These are phyloP conservation scores for Arion vulgaris DNA, from an alignment of 1,140 invertebrate genomes.

Conservation along the genomic window DNA sequence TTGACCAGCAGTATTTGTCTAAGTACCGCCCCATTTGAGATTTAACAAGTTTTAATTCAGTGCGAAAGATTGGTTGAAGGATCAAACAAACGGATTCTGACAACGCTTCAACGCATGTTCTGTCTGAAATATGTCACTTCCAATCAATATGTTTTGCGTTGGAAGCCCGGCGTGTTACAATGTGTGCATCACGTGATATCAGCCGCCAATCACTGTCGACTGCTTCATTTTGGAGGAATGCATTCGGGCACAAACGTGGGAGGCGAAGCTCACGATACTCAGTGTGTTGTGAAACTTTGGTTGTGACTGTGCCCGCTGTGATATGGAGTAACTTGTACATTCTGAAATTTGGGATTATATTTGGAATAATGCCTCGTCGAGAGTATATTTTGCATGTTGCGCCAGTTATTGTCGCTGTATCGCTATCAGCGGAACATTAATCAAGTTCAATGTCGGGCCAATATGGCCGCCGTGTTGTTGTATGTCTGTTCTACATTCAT, in stretches of 20 bases:
- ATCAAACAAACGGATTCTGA: constrained; percentile 46
- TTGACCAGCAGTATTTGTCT: no score
- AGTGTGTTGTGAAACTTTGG: constrained; percentile 36
- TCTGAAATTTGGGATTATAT: constrained; percentile 2
- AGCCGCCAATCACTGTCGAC: constrained; percentile 49
- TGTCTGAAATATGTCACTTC: constrained; percentile 46
- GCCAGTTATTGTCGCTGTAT: constrained; percentile 24
- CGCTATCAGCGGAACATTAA: constrained; percentile 32
- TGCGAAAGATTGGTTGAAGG: constrained; percentile 34
- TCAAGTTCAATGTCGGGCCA: constrained; percentile 52
- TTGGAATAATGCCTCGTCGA: not conserved
- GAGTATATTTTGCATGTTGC: not conserved
- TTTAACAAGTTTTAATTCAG: constrained; percentile 12
- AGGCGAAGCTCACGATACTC: constrained; percentile 48
- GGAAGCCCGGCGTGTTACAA: constrained; percentile 58
- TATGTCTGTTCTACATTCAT: constrained; percentile 55
- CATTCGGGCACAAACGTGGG: constrained; percentile 57
- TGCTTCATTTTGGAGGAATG: constrained; percentile 50
- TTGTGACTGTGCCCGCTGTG: constrained; percentile 8
- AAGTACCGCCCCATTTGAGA: constrained; percentile 23
- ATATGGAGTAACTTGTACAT: constrained; percentile 38
- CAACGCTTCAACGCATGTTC: constrained; percentile 38
- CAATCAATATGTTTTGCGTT: constrained; percentile 51
- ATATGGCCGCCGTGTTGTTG: constrained; percentile 56
- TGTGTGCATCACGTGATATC: constrained; percentile 56